Evolutionary conservation across 2,888 invertebrate genomes (phyloP), one percentile per base, ranked within the genome.

Genomic region (Gastrophysa polygoni): DNA sequence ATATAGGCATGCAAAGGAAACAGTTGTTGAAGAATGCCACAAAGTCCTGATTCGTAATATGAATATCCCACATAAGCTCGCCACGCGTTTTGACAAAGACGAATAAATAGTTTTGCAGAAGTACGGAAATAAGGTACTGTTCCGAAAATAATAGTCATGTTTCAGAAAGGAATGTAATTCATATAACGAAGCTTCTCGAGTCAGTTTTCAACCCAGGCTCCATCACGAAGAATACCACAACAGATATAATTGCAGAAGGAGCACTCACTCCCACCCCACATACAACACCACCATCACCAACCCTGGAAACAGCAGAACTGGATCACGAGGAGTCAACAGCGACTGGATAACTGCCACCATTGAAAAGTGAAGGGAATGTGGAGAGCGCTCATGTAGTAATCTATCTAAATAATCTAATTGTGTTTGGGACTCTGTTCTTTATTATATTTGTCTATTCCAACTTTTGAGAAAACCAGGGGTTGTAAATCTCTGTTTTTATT

Each of bases 1-100:
- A 52, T 47, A 55, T n/a, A 66, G 71, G 65, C 29, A 18, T 18
- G 59, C 72, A 8, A 64, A 61, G 47, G 49, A 65, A 17, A 52
- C 14, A 17, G 58, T 59, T 10, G 63, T 71, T 14, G 17, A 50
- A 54, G 1, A 21, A 17, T 58, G 66, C 8, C 62, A 66, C 43
- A 57, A 54, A 54, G 64, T 67, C 1, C 0, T 67, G 38, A 44
- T 54, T 8, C 29, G 57, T 16, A 67, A 69, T 47, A 32, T 59
- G 61, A 44, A 32, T 5, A 14, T 8, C 1, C 8, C 54, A 1
- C 21, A 68, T 43, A 67, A 68, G 38, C 16, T 59, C 8, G 24
- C 29, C 1, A 10, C 55, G 1, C 43, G 43, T 17, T 64, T 54
- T 17, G 34, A 18, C 8, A 47, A 48, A 1, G 34, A 54, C 1